Conservation (phyloP, 2,888 invertebrate genomes). For the Sarcophaga caerulescens region DNA sequence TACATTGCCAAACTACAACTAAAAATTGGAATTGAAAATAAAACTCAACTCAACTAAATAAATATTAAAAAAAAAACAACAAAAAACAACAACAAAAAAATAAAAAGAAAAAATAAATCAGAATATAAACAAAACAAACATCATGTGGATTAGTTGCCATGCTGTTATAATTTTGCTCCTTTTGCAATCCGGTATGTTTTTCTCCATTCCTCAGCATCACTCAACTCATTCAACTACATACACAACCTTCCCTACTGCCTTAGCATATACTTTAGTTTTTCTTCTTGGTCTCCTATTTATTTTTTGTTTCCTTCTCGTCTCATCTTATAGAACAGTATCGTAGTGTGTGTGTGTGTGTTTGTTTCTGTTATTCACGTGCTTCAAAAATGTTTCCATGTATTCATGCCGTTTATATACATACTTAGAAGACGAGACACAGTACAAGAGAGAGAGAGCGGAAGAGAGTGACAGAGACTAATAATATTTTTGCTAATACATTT, state of each 20-base stretch:
- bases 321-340: neutral
- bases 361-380: slow-evolving; percentile 61
- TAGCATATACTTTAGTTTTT: neutral
- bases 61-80: slow-evolving; percentile 23
- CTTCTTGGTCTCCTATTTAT: slow-evolving; percentile 1
- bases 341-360: slow-evolving; percentile 3
- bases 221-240: neutral
- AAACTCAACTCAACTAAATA: slow-evolving; percentile 2
- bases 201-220: slow-evolving; percentile 35
- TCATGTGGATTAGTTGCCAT: slow-evolving; percentile 81
- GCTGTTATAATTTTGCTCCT: slow-evolving; percentile 79
- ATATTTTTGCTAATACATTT: neutral
- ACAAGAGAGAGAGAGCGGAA: neutral
- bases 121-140: slow-evolving; percentile 73
- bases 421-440: no score
- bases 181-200: slow-evolving; percentile 79
- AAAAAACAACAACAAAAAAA: slow-evolving; percentile 9
- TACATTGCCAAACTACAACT: slow-evolving; percentile 14
- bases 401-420: slow-evolving; percentile 5
- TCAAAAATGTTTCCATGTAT: slow-evolving; percentile 12
- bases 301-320: slow-evolving; percentile 26
- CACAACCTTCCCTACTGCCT: neutral
- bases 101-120: neutral
- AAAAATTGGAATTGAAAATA: slow-evolving; percentile 54
- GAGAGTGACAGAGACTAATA: no score